A percentile compares a stretch with the other conserved stretches of the same genome.
Evolutionary conservation across 2,797 vertebrate species (phyloP).

Genomic region (Spinus pinus): DNA sequence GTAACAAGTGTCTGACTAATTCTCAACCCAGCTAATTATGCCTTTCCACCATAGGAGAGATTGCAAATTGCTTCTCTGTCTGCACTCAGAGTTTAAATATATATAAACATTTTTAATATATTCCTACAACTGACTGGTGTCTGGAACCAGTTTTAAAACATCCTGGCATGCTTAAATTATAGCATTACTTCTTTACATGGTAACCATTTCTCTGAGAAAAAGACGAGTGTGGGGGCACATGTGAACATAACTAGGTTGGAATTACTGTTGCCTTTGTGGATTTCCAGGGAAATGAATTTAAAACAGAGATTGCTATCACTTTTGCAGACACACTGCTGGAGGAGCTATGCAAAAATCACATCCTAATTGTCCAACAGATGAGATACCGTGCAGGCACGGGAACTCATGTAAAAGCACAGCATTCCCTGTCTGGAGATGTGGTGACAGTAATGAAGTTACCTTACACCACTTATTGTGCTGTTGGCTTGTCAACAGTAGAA

Average conservation of each 20-base stretch:
- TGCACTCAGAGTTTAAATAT: background rate
- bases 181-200: background rate
- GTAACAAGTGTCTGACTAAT: background rate
- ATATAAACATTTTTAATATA: background rate
- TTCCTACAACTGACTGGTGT: background rate
- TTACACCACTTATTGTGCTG: background rate
- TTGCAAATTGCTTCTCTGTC: background rate
- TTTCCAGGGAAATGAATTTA: constrained; percentile 31
- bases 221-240: background rate
- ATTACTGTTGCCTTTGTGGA: background rate
- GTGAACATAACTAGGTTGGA: background rate
- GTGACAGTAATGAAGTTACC: constrained; percentile 50
- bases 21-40: background rate
- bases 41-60: background rate
- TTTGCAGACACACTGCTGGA: constrained; percentile 5
- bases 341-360: constrained; percentile 38
- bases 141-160: background rate
- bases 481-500: constrained; percentile 48
- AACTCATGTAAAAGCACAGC: background rate
- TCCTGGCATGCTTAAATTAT: background rate
- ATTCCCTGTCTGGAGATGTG: background rate
- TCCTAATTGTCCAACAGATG: constrained; percentile 51
- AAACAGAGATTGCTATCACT: constrained; percentile 2
- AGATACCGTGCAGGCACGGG: background rate
- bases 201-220: constrained; percentile 8